Conservation (phyloP, 2,888 invertebrate genomes). For the Capitulum mitella region DNA sequence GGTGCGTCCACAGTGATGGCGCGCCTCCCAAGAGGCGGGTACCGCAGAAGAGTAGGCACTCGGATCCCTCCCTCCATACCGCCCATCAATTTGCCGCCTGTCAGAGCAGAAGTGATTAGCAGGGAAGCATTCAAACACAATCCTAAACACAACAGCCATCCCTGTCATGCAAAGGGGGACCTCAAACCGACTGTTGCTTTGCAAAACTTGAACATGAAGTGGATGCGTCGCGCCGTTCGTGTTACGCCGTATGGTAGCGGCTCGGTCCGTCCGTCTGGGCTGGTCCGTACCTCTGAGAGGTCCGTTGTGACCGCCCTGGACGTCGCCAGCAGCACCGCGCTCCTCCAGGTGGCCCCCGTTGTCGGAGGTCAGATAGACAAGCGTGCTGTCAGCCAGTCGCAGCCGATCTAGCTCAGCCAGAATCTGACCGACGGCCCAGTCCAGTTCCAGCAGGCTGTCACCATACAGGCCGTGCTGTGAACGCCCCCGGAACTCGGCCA, state of each 20-base stretch:
- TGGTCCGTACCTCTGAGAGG: conserved; percentile 31
- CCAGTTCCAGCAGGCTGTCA: conserved; percentile 48
- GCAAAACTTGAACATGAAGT: too few relatives aligned
- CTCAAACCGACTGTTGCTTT: too few relatives aligned
- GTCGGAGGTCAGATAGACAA: conserved; percentile 50
- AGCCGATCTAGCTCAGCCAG: conserved; percentile 40
- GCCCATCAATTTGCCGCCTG: conserved; percentile 37
- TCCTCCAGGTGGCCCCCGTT: conserved; percentile 40
- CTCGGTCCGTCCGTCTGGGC: too few relatives aligned
- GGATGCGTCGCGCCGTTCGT: too few relatives aligned
- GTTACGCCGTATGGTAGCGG: too few relatives aligned
- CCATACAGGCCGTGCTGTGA: conserved; percentile 32
- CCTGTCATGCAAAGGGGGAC: too few relatives aligned
- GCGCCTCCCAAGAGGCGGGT: conserved; percentile 46
- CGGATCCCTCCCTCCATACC: conserved; percentile 49
- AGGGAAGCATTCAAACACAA: too few relatives aligned
- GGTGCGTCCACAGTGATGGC: conserved; percentile 41
- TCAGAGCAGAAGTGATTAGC: too few relatives aligned
- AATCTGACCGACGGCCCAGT: conserved; percentile 48
- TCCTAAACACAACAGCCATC: too few relatives aligned
- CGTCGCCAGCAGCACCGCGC: conserved; percentile 30
- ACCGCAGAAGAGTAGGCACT: conserved; percentile 50
- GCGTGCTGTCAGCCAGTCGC: conserved; percentile 41
- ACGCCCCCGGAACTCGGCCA: conserved; percentile 47
- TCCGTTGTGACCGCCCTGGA: conserved; percentile 37